Base-by-base conservation (phyloP, 1,140 invertebrate species). In the Polypedilum vanderplanki region DNA sequence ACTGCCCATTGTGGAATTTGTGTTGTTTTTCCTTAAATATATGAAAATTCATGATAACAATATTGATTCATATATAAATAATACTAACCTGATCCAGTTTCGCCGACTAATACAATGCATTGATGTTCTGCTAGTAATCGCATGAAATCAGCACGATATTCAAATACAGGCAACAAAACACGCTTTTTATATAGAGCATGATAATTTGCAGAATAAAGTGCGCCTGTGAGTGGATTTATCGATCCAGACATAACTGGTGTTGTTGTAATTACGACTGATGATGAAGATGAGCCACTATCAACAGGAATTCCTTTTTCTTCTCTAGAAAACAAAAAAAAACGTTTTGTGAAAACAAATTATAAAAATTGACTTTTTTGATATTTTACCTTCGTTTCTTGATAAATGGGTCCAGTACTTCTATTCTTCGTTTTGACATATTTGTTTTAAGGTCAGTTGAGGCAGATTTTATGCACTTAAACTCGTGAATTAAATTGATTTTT, bases 71-170 rank as follows among this genome's bases (percentile, higher is more conserved):
- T 3, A 57, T 57, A 57, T 3, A 57, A 3, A 33, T 33, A 5
- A 3, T 33, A 33, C 1, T 3, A 3, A 33, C 24, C 24, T 18
- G 73, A 82, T n/a, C 93, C 94, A 3, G 94, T 96, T 83, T 96
- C 94, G 17, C 93, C 94, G 75, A 97, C 81, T 7, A 83, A 74
- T n/a, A 83, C 81, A 73, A 83, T 83, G 18, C 79, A 82, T 76
- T 83, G 81, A 77, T 83, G 81, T 40, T 94, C 91, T 40, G 90
- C 89, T 1, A 99, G 83, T 15, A 96, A 85, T 78, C 96, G 89
- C 90, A 98, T 94, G 82, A 99, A 99, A 80, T 98, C 96, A 4
- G 93, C 88, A 78, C 94, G 90, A 83, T 99, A 99, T 80, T 99
- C 98, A 88, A 98, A 99, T 0, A 99, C 98, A 0, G 98, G 98